Conservation (phyloP, 2,888 invertebrate genomes). For the Acanthopleura granulata region DNA sequence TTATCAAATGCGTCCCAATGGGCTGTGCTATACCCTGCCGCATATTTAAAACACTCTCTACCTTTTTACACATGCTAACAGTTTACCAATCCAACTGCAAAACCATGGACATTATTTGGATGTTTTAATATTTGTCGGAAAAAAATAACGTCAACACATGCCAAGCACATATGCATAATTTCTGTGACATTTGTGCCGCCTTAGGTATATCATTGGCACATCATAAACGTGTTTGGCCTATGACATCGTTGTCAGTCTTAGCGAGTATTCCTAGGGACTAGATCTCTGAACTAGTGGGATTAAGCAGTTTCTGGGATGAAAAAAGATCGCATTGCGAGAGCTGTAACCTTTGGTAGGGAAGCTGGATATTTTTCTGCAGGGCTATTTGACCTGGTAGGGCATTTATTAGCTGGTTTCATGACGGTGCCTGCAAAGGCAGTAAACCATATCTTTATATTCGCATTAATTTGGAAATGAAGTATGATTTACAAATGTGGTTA, state of each 20-base stretch:
- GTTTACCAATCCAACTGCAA: not conserved
- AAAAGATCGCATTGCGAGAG: slow-evolving; percentile 23
- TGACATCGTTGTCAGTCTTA: slow-evolving; percentile 26
- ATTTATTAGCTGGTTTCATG: slow-evolving; percentile 27
- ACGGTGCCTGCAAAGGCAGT: slow-evolving; percentile 14
- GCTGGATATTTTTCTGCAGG: slow-evolving; percentile 25
- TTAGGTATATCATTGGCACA: not conserved
- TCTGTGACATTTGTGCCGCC: not conserved
- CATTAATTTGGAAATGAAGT: slow-evolving; percentile 22
- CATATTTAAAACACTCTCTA: slow-evolving; percentile 23
- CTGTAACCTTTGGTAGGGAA: slow-evolving; percentile 25
- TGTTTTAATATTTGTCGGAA: no score
- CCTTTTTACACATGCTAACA: slow-evolving; percentile 22
- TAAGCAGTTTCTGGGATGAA: not conserved
- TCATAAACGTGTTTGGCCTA: slow-evolving; percentile 25
- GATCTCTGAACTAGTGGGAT: slow-evolving; percentile 6
- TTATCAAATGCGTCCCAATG: slow-evolving; percentile 19
- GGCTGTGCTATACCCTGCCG: slow-evolving; percentile 16
- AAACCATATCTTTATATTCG: slow-evolving; percentile 21
- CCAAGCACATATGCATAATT: not conserved
- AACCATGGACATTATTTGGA: slow-evolving; percentile 15
- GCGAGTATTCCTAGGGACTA: slow-evolving; percentile 22
- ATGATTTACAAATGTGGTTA: slow-evolving; percentile 26
- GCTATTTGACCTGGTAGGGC: slow-evolving; percentile 26
- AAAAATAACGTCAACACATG: not conserved